Conservation (phyloP, 1,140 invertebrate genomes). For the Anastrepha obliqua region DNA sequence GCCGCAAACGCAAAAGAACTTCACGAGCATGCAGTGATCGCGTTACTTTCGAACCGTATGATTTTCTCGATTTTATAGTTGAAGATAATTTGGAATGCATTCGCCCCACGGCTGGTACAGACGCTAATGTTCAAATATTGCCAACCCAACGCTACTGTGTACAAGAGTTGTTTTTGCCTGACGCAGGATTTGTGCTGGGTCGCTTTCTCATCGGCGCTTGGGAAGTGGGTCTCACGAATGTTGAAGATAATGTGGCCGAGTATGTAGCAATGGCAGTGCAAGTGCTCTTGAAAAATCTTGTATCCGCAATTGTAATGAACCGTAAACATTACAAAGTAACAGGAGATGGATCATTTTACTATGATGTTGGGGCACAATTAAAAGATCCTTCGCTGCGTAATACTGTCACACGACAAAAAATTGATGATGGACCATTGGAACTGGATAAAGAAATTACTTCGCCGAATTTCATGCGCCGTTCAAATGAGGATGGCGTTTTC, state of each 20-base stretch:
- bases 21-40: conserved; percentile 78
- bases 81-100: conserved; percentile 71
- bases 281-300: conserved; percentile 85
- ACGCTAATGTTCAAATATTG: conserved; percentile 64
- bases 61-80: conserved; percentile 76
- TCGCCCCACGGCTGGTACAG: conserved; percentile 60
- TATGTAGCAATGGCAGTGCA: conserved; percentile 85
- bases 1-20: conserved; percentile 76
- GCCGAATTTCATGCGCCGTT: conserved; percentile 75
- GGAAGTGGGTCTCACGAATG: conserved; percentile 87
- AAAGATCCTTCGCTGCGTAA: conserved; percentile 70
- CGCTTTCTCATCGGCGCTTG: conserved; percentile 87
- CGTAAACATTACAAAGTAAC: conserved; percentile 82
- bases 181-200: conserved; percentile 85
- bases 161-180: conserved; percentile 83
- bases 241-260: conserved; percentile 85
- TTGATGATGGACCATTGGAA: conserved; percentile 75
- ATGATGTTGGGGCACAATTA: conserved; percentile 81
- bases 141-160: conserved; percentile 76
- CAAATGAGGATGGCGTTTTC: conserved; percentile 73
- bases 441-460: conserved; percentile 76
- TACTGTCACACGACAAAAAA: conserved; percentile 70
- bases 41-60: conserved; percentile 80
- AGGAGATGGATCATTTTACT: conserved; percentile 81
- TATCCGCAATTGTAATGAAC: conserved; percentile 82